phyloP scores from a whole-genome alignment of 2,888 invertebrate genomes.

The Sinopyrophorus schimmeli region DNA sequence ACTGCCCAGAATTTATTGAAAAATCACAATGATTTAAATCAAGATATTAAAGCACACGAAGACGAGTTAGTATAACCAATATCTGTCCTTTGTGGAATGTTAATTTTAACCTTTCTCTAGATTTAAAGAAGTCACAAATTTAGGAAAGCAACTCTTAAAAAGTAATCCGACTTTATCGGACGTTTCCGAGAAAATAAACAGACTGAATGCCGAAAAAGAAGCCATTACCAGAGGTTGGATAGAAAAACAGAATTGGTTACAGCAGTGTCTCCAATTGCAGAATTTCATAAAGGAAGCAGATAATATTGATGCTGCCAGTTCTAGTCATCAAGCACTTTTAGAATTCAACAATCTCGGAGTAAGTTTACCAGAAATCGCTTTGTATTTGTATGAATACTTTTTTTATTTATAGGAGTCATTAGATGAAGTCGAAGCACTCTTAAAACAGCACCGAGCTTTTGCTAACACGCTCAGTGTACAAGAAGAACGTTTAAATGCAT shows the following conservation, averaged over 20 bases:
- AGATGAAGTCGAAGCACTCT: conserved; percentile 88
- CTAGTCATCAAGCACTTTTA: conserved; percentile 91
- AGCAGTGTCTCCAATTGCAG: conserved; percentile 87
- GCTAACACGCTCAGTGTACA: conserved; percentile 91
- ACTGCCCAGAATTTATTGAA: conserved; percentile 90
- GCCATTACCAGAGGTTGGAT: conserved; percentile 80
- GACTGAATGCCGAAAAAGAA: conserved; percentile 73
- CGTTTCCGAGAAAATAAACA: conserved; percentile 74
- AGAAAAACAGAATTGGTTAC: conserved; percentile 82
- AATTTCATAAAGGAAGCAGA: conserved; percentile 95
- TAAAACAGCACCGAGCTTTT: conserved; percentile 92
- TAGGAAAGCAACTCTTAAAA: conserved; percentile 75
- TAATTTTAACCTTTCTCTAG: conserved; percentile 50
- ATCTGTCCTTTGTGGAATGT: conserved; percentile 9
- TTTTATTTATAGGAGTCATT: conserved; percentile 68
- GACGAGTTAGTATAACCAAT: conserved; percentile 71
- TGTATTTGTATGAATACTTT: conserved; percentile 4
- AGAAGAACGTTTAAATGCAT: conserved; percentile 84
- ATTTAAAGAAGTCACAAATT: conserved; percentile 77
- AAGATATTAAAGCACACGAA: conserved; percentile 87
- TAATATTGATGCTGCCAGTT: conserved; percentile 93
- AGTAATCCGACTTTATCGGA: conserved; percentile 76
- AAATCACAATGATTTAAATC: conserved; percentile 86
- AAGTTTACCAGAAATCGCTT: conserved; percentile 47
- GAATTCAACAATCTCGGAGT: conserved; percentile 88